phyloP scores from a whole-genome alignment of 37 sponge, comb jelly and placozoan species.

The Geodia barretti region DNA sequence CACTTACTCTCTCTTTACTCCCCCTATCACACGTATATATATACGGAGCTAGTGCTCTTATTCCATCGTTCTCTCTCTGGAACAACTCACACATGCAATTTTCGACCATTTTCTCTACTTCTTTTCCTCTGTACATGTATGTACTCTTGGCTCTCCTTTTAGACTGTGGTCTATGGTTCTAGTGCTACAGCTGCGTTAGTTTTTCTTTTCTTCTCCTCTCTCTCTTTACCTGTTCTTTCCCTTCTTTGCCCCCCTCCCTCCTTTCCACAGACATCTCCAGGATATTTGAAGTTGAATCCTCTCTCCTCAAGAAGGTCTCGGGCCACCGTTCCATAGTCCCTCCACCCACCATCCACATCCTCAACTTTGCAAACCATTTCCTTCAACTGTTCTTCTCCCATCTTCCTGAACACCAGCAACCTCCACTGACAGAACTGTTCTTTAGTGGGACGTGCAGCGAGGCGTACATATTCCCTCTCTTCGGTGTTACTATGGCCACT shows the following conservation, averaged over 20 bases:
- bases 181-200: too few relatives aligned
- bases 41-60: too few relatives aligned
- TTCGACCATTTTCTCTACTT: too few relatives aligned
- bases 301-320: conserved; percentile 13
- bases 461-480: conserved; percentile 46
- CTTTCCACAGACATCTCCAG: not conserved
- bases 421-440: conserved; percentile 16
- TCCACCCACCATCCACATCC: conserved; percentile 17
- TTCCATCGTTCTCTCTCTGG: too few relatives aligned
- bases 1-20: too few relatives aligned
- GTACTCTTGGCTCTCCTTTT: too few relatives aligned
- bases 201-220: too few relatives aligned
- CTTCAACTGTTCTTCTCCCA: conserved; percentile 12
- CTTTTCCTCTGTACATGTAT: too few relatives aligned
- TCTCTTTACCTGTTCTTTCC: not conserved
- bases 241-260: not conserved
- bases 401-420: conserved; percentile 13
- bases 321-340: conserved; percentile 17
- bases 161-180: too few relatives aligned
- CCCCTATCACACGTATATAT: too few relatives aligned
- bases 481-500: conserved; percentile 50
- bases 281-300: conserved; percentile 14
- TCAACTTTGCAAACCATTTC: conserved; percentile 28
- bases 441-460: conserved; percentile 11
- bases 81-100: too few relatives aligned